A percentile compares a stretch with the other conserved stretches of the same genome.
Conservation (phyloP, 2,113 vertebrate species). For the Leptosomus discolor region DNA sequence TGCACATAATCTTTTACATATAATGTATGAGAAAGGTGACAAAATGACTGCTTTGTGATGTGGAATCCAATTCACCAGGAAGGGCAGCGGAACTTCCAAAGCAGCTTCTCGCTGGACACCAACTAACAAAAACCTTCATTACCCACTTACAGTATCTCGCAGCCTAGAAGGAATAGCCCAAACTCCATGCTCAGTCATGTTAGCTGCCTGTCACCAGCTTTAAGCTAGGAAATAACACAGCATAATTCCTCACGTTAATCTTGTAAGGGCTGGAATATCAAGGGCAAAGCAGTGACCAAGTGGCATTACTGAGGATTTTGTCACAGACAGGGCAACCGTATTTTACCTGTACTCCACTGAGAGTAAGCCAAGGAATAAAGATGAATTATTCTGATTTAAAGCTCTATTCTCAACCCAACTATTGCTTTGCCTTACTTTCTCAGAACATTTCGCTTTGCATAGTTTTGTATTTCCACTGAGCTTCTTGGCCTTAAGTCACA, state of each 20-base stretch:
- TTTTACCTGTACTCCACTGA: not conserved
- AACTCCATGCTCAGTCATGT: not conserved
- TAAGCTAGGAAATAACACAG: rapidly evolving
- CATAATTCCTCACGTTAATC: not conserved
- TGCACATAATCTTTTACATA: not conserved
- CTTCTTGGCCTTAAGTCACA: not conserved
- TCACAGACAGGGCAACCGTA: not conserved
- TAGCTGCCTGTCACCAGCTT: not conserved
- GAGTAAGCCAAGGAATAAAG: not conserved
- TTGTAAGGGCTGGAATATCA: not conserved
- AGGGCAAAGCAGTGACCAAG: not conserved
- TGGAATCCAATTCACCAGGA: not conserved
- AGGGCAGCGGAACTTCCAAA: not conserved
- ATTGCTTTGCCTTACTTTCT: not conserved
- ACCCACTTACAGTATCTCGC: not conserved
- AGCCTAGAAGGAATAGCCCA: not conserved
- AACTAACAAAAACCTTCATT: not conserved
- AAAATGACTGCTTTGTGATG: not conserved
- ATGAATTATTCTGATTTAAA: not conserved
- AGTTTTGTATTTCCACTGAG: not conserved
- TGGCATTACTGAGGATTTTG: not conserved
- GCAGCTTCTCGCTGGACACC: not conserved
- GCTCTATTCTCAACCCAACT: not conserved
- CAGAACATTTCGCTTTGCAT: not conserved
- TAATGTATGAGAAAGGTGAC: not conserved